These are phyloP conservation scores for Sphenodon punctatus DNA, from an alignment of 2,797 vertebrate species.

Conservation along the genomic window DNA sequence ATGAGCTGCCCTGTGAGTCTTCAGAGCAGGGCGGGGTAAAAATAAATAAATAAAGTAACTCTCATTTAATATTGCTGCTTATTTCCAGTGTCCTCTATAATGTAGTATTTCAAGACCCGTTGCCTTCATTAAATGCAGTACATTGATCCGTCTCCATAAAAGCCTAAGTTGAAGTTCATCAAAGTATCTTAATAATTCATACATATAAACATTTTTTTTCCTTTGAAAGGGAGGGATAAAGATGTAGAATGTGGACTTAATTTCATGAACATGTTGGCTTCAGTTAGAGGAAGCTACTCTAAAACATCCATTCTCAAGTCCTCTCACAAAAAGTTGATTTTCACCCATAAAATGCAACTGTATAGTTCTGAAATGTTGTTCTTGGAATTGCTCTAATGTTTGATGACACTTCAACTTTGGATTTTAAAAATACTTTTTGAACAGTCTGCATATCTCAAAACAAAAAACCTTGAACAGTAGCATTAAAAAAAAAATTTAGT, in stretches of 20 bases:
- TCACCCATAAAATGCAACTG: neutral
- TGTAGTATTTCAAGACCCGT: neutral
- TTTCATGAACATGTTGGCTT: neutral
- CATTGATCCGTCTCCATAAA: no score
- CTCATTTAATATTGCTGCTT: conserved; percentile 14
- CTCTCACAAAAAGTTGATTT: neutral
- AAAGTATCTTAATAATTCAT: neutral
- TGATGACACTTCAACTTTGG: neutral
- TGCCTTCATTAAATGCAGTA: neutral
- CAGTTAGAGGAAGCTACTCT: neutral
- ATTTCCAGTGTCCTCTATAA: conserved; percentile 3
- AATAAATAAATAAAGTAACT: no score
- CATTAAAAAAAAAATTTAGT: conserved; percentile 75
- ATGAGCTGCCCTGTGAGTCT: no score
- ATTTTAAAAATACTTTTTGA: conserved; percentile 31
- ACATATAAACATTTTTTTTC: no score
- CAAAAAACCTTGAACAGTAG: conserved; percentile 70
- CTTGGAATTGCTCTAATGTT: neutral
- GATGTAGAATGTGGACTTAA: neutral
- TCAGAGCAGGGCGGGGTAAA: no score
- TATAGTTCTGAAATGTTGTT: neutral
- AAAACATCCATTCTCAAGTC: neutral
- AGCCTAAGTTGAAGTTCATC: neutral
- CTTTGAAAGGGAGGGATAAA: neutral
- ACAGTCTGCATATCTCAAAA: conserved; percentile 66